Evolutionary conservation across 2,113 vertebrate species (phyloP).

Genomic region (Pholis gunnellus): DNA sequence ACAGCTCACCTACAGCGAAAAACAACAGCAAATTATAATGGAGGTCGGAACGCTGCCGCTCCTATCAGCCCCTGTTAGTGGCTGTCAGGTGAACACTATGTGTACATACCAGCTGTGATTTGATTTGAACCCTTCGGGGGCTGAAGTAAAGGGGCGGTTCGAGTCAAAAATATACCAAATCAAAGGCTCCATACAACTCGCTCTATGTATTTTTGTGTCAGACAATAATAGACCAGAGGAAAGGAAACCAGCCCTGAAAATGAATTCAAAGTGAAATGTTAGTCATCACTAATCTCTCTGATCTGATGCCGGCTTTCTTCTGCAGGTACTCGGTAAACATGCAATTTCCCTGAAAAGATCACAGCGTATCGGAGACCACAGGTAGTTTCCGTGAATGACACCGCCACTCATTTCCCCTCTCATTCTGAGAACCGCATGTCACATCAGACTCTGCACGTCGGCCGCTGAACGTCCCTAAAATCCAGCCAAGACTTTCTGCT

Average conservation of each 20-base stretch:
- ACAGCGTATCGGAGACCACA: constrained; percentile 14
- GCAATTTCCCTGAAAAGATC: constrained; percentile 59
- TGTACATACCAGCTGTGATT: neutral
- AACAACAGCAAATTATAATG: neutral
- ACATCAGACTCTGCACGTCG: constrained; percentile 21
- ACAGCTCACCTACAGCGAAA: neutral
- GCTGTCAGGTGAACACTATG: neutral
- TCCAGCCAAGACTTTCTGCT: neutral
- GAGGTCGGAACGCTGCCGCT: neutral
- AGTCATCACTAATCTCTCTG: constrained; percentile 14
- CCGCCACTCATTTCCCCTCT: constrained; percentile 49
- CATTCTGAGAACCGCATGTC: constrained; percentile 54
- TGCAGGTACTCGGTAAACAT: constrained; percentile 9
- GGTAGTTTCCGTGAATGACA: constrained; percentile 62
- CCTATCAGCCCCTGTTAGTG: neutral
- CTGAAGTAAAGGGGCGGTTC: neutral
- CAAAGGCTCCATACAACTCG: neutral
- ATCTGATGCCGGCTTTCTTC: constrained; percentile 34
- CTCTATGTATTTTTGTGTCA: constrained; percentile 20
- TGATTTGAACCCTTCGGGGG: neutral
- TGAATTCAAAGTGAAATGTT: constrained; percentile 8
- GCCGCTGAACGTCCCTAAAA: neutral
- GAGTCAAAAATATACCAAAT: neutral
- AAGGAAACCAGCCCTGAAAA: constrained; percentile 34
- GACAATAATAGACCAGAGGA: constrained; percentile 26